Percentiles rank a stretch among this genome's conserved stretches.
Conservation (phyloP, 2,113 vertebrate species). For the Dasyornis broadbenti region DNA sequence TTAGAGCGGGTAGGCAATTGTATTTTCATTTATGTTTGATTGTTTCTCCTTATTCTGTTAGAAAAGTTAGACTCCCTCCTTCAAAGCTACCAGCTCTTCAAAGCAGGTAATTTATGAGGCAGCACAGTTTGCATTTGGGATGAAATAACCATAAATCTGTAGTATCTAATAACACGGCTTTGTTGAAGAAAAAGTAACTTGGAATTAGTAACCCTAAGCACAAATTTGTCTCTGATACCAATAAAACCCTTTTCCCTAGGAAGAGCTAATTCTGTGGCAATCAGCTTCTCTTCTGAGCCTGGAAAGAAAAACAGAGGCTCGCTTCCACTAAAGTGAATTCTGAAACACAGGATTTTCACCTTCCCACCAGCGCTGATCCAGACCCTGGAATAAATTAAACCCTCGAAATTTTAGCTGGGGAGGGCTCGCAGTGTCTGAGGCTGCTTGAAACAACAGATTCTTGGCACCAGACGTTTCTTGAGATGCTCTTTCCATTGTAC, state of each 20-base stretch:
- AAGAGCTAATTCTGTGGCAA: constrained; percentile 1
- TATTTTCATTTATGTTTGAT: neutral
- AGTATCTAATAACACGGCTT: neutral
- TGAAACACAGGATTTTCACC: constrained; percentile 10
- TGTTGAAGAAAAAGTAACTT: neutral
- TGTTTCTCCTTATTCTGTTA: neutral
- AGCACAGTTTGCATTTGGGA: neutral
- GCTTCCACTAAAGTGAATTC: neutral
- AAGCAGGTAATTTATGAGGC: neutral
- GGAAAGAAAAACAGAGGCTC: constrained; percentile 11
- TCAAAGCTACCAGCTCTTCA: neutral
- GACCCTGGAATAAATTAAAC: constrained; percentile 56
- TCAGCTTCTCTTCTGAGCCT: neutral
- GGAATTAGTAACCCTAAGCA: neutral
- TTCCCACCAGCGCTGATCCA: neutral
- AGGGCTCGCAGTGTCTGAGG: neutral
- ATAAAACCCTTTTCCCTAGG: neutral
- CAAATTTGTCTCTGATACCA: neutral
- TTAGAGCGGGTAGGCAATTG: neutral
- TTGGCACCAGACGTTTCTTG: constrained; percentile 23
- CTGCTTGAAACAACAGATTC: constrained; percentile 53
- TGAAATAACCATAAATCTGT: neutral
- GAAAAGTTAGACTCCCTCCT: neutral
- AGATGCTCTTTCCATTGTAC: constrained; percentile 35
- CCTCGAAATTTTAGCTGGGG: neutral